Evolutionary conservation across 1,140 invertebrate species (phyloP).

Genomic region (Amyelois transitella): DNA sequence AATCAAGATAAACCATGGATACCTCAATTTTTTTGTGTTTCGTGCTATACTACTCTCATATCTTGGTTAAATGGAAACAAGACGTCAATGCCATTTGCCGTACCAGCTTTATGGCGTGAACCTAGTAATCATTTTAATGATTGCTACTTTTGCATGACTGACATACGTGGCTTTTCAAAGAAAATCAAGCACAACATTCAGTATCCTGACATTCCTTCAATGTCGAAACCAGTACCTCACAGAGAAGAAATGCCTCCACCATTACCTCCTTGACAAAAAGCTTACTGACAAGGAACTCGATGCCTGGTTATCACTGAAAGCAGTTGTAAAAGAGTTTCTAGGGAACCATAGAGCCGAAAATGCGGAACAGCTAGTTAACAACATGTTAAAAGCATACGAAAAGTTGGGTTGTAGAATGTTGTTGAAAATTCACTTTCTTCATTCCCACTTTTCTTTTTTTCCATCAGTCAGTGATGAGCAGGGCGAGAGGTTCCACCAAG

Average conservation of each 20-base stretch:
- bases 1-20: conserved; percentile 9
- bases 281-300: conserved; percentile 4
- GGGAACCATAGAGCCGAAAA: conserved; percentile 2
- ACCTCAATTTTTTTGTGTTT: conserved; percentile 1
- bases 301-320: conserved; percentile 3
- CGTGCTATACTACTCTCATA: conserved; percentile 3
- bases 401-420: no score
- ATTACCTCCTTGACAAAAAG: conserved; percentile 2
- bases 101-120: no score
- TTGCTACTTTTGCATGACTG: no score
- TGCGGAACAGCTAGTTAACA: conserved; percentile 3
- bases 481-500: no score
- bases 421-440: no score
- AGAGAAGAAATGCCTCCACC: neutral
- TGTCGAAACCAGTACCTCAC: no score
- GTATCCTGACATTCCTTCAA: no score
- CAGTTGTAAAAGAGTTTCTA: conserved; percentile 5
- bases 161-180: neutral
- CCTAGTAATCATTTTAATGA: no score
- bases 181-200: neutral
- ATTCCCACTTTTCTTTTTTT: conserved; percentile 3
- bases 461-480: neutral
- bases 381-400: no score
- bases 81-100: no score
- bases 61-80: no score